phyloP scores from a whole-genome alignment of 2,888 invertebrate genomes.

The Clostera curtula region DNA sequence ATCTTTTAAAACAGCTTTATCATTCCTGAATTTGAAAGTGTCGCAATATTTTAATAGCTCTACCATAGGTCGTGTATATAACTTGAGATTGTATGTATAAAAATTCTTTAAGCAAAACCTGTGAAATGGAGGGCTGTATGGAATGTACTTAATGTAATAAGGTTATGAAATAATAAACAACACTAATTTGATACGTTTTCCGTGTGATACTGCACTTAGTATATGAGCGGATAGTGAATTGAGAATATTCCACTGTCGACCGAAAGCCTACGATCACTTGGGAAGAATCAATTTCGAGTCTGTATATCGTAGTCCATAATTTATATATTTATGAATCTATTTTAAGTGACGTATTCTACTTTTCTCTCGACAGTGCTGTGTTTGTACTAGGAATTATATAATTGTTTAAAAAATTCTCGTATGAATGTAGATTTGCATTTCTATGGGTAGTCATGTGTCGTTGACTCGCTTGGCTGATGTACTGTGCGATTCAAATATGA shows the following conservation, averaged over 20 bases:
- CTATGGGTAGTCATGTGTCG: slow-evolving; percentile 35
- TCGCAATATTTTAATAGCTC: no score
- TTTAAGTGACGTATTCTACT: slow-evolving; percentile 19
- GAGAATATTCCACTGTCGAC: slow-evolving; percentile 20
- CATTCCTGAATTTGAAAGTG: slow-evolving; percentile 21
- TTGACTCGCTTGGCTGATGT: no score
- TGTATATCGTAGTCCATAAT: slow-evolving; percentile 24
- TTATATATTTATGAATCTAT: slow-evolving; percentile 18
- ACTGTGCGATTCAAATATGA: no score
- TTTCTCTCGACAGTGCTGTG: slow-evolving; percentile 22
- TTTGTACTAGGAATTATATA: no score
- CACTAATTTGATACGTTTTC: slow-evolving; percentile 34
- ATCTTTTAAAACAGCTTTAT: no score
- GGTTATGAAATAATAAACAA: slow-evolving; percentile 20
- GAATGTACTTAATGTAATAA: slow-evolving; percentile 53
- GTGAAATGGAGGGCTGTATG: slow-evolving; percentile 43
- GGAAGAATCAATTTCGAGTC: slow-evolving; percentile 12
- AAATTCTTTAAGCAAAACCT: slow-evolving; percentile 26
- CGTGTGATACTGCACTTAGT: slow-evolving; percentile 47
- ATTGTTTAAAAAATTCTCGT: no score
- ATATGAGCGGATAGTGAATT: slow-evolving; percentile 21
- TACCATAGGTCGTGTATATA: no score
- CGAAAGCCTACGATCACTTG: slow-evolving; percentile 19
- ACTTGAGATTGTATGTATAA: slow-evolving; percentile 34
- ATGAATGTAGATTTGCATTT: slow-evolving; percentile 38